A percentile compares a stretch with the other conserved stretches of the same genome.
These are phyloP conservation scores for Danio choprae DNA, from an alignment of 2,797 vertebrate genomes.

Conservation along the genomic window DNA sequence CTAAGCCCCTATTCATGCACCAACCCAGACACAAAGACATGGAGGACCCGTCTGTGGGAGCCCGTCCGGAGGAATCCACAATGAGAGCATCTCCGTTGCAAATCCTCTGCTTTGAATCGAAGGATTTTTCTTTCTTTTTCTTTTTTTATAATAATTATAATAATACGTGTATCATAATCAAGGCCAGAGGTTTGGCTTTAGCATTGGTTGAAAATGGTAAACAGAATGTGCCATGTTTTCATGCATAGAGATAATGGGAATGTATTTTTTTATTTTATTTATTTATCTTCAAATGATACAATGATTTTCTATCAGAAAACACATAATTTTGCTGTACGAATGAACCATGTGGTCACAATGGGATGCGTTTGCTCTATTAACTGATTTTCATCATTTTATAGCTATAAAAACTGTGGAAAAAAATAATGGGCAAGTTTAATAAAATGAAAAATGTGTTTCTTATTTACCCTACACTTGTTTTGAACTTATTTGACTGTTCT, in stretches of 20 bases:
- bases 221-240: background rate
- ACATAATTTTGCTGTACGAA: background rate
- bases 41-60: constrained; percentile 72
- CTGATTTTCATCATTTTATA: constrained; percentile 2
- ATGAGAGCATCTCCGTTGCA: constrained; percentile 65
- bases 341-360: background rate
- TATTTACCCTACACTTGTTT: too few species aligned
- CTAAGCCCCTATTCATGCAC: constrained; percentile 81
- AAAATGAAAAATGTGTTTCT: too few species aligned
- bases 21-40: constrained; percentile 79
- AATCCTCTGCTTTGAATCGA: constrained; percentile 28
- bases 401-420: too few species aligned
- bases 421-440: too few species aligned
- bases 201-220: background rate
- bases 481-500: too few species aligned
- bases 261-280: too few species aligned
- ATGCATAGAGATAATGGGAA: too few species aligned
- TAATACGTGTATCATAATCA: constrained; percentile 30
- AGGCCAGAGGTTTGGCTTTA: background rate
- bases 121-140: background rate
- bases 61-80: constrained; percentile 72
- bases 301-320: background rate
- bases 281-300: background rate
- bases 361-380: background rate
- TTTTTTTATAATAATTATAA: background rate